Base-by-base conservation (phyloP, 2,113 vertebrate genomes). In the Erinaceus europaeus region DNA sequence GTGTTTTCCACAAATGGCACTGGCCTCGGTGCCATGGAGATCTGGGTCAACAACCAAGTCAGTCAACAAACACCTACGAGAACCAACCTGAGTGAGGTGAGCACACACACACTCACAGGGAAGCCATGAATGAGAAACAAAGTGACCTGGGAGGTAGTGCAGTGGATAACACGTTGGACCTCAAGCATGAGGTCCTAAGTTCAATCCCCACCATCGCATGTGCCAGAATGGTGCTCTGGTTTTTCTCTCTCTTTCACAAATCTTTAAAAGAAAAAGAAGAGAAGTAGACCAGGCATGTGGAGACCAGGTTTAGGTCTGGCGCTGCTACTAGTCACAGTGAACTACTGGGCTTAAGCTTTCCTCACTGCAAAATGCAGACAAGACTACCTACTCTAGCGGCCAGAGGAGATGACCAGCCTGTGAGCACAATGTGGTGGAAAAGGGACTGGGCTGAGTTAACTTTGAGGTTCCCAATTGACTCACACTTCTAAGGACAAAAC, bases 21-120 rank as follows among this genome's bases (percentile, higher is more conserved):
- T 3, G 57, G 11, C 69, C 46, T 46, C 0, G 0, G 5, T 12
- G 62, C 27, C 57, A 44, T 0, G 0, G 71, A 85, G 61, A n/a
- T n/a, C n/a, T n/a, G n/a, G n/a, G n/a, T n/a, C n/a, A n/a, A n/a
- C n/a, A n/a, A n/a, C 48, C 48, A 50, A 50, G 32, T 9, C 4
- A 3, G 50, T 68, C 80, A 67, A 67, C 40, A 44, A 0, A 3
- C 9, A 2, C 42, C 75, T 64, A 2, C 21, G 48, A 3, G 48
- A 50, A 50, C 48, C 48, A 6, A 4, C 55, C 25, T 57, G 8
- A 27, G 55, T 11, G 25, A 23, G 53, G 21, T 18, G 21, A n/a
- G 10, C 9, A 59, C 27, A 59, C 57, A 59, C 57, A 59, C 57
- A 59, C n/a, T 32, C 29, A 61, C 59, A 61, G n/a, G n/a, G n/a